phyloP scores from a whole-genome alignment of 2,113 vertebrate species.

The Hippocampus zosterae region DNA sequence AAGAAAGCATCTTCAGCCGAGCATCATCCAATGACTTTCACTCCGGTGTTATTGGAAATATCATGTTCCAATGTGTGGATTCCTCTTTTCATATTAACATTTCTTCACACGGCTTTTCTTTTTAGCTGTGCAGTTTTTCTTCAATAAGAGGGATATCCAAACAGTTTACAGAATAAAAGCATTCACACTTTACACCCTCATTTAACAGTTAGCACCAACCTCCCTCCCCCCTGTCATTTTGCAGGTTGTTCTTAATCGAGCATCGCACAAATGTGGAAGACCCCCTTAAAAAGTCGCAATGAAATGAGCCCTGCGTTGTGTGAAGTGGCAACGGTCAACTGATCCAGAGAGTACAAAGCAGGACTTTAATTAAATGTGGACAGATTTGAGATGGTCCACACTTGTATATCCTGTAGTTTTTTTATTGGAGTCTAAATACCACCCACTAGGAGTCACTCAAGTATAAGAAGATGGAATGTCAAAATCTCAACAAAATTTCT shows the following conservation, averaged over 20 bases:
- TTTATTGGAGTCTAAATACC: neutral
- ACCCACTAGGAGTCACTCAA: conserved; percentile 23
- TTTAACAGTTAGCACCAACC: neutral
- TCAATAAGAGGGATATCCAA: neutral
- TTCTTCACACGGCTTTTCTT: neutral
- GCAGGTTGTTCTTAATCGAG: neutral
- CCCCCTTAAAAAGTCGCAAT: neutral
- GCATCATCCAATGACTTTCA: neutral
- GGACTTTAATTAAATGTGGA: neutral
- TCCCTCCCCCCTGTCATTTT: neutral
- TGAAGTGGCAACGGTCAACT: neutral
- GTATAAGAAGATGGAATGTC: neutral
- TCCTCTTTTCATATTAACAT: neutral
- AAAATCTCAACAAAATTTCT: neutral
- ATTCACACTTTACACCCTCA: neutral
- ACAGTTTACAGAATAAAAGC: neutral
- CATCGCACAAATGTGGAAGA: neutral
- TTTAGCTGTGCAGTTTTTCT: neutral
- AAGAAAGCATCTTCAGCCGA: conserved; percentile 2
- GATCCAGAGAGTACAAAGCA: neutral
- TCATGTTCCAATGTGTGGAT: neutral
- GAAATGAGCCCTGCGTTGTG: neutral
- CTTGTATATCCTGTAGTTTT: neutral
- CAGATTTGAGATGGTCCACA: neutral
- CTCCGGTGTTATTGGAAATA: neutral